phyloP scores from a whole-genome alignment of 2,113 vertebrate species.

The Odontophorus gujanensis region DNA sequence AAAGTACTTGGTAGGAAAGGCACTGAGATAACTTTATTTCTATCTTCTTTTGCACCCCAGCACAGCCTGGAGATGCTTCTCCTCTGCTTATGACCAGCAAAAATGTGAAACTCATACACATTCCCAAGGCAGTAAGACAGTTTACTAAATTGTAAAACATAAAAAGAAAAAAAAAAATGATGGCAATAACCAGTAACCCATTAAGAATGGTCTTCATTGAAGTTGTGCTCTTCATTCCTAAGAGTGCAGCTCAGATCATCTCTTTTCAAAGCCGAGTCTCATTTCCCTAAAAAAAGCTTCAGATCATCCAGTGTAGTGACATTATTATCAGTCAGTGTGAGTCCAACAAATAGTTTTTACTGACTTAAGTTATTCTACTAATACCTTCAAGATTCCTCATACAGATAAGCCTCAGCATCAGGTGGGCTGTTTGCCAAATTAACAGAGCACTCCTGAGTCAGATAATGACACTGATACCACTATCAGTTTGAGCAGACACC shows the following conservation, averaged over 20 bases:
- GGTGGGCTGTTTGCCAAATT: background rate
- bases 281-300: background rate
- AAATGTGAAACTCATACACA: background rate
- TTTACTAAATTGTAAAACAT: background rate
- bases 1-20: background rate
- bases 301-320: background rate
- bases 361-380: background rate
- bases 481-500: background rate
- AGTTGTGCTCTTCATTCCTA: background rate
- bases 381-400: background rate
- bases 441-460: background rate
- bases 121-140: background rate
- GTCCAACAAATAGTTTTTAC: background rate
- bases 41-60: background rate
- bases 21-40: background rate
- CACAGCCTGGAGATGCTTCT: background rate
- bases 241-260: background rate
- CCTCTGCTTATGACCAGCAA: background rate
- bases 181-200: background rate
- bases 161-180: background rate
- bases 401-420: background rate
- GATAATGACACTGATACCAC: background rate
- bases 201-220: background rate
- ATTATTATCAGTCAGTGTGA: background rate
- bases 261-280: background rate